Conservation (phyloP, 2,797 vertebrate species). For the Microtus obscurus region DNA sequence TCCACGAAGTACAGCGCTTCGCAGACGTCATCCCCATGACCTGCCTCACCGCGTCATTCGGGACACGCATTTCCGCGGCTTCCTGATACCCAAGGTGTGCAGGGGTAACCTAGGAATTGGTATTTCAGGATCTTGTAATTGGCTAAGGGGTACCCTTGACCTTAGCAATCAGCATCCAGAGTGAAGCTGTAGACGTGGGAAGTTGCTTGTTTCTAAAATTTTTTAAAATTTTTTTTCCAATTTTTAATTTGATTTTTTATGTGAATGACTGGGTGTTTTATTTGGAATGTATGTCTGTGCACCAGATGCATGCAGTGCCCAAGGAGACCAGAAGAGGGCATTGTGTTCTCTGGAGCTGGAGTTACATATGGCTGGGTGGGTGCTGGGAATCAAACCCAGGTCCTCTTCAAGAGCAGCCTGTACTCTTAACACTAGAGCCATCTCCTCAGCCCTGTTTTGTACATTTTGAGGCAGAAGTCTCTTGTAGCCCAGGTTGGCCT, state of each 20-base stretch:
- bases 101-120: background rate
- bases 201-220: background rate
- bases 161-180: background rate
- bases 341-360: background rate
- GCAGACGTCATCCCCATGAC: constrained; percentile 81
- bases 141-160: background rate
- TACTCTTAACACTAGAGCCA: background rate
- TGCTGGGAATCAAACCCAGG: background rate
- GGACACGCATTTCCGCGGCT: constrained; percentile 78
- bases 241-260: too few relatives aligned
- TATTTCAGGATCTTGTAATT: background rate
- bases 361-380: background rate
- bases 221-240: background rate
- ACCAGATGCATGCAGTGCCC: too few relatives aligned
- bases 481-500: background rate
- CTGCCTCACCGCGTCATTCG: constrained; percentile 76
- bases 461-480: background rate
- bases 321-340: background rate
- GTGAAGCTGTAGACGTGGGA: background rate
- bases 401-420: background rate
- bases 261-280: background rate
- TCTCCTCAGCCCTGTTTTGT: background rate
- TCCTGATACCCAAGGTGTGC: constrained; percentile 78
- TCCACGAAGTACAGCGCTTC: constrained; percentile 81
- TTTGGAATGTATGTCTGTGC: background rate